Evolutionary conservation across 2,797 vertebrate species (phyloP), one percentile per base, ranked within the genome.

Genomic region (Gorsachius magnificus): DNA sequence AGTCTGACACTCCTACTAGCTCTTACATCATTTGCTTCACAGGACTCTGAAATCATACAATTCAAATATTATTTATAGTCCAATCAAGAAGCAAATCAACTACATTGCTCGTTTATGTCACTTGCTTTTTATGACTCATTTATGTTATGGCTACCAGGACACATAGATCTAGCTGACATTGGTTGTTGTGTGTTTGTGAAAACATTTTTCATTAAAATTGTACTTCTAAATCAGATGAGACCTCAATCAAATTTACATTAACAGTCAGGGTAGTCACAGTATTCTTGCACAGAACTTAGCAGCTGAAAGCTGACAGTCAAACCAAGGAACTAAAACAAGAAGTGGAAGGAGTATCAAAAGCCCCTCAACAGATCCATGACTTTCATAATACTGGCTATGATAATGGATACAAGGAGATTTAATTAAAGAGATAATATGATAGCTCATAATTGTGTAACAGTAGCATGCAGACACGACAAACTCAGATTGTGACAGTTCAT

Each of bases 41-140:
- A 56, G 71, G 50, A 51, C 38, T 90, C 61, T 79, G 46, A 93
- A 83, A 64, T 36, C n/a, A 36, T 21, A 66, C 25, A 36, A 57
- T 94, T 50, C 36, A 58, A 86, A 60, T 58, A 43, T 38, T 87
- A 89, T 87, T 92, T 81, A 87, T 19, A 72, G 70, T 25, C 63
- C 63, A 81, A 26, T 70, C 56, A 84, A 79, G 90, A 66, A 72
- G 66, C 68, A 89, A 95, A 96, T 93, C 74, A 90, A 22, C n/a
- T 56, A 63, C 54, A 76, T 25, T 36, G 58, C 74, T 63, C 80
- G 76, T 71, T 90, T 60, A 45, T 50, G 71, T 82, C 68, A 77
- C 60, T 93, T 87, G 86, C 43, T 77, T 93, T 93, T 96, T 93
- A 85, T 43, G 90, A 89, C 48, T 89, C 78, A 80, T 80, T 89